Percentiles rank a stretch among this genome's conserved stretches.
These are phyloP conservation scores for Brachionus rubens DNA, from an alignment of 1,140 invertebrate species.

Conservation along the genomic window DNA sequence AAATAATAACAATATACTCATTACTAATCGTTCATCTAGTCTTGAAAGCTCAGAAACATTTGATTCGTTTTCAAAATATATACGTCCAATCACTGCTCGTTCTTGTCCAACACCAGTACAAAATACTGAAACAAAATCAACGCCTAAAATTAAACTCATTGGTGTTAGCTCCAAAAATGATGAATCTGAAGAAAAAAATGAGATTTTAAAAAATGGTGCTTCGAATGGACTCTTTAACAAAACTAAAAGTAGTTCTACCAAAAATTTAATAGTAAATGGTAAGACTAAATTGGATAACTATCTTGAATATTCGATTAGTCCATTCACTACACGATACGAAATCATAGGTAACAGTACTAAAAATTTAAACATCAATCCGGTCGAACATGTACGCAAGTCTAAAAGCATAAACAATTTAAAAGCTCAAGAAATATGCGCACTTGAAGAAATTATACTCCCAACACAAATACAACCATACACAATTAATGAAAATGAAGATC, in stretches of 20 bases:
- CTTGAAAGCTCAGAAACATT: neutral
- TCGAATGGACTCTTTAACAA: neutral
- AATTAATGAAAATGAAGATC: neutral
- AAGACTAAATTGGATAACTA: constrained; percentile 28
- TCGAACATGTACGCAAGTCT: neutral
- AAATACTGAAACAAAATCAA: neutral
- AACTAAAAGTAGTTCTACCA: neutral
- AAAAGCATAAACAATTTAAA: neutral
- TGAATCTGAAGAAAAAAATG: no score
- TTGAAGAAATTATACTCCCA: neutral
- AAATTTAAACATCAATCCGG: neutral
- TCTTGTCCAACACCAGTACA: neutral
- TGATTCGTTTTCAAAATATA: neutral
- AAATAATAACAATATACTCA: neutral
- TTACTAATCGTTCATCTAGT: neutral
- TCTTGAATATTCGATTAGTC: constrained; percentile 30
- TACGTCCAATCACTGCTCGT: neutral
- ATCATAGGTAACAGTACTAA: neutral
- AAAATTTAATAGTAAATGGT: neutral
- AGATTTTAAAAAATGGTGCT: neutral
- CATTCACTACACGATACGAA: constrained; percentile 30
- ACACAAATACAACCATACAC: neutral
- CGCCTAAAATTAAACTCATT: neutral
- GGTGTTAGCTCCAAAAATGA: neutral
- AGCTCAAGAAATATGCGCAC: no score